Base-by-base conservation (phyloP, 2,888 invertebrate species). In the Hirtodrosophila alboralis region DNA sequence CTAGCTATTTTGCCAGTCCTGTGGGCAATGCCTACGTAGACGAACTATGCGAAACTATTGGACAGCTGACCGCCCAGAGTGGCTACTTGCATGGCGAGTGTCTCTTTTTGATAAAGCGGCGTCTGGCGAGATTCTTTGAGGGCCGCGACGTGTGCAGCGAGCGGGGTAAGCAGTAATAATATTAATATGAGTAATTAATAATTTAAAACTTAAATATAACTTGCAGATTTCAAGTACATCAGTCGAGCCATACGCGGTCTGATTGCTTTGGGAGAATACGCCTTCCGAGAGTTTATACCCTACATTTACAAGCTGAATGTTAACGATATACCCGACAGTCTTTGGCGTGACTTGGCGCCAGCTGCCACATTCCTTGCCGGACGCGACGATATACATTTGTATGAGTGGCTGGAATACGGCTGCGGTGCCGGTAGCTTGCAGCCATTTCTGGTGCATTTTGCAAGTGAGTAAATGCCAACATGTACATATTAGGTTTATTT, bases 81-180 rank as follows among this genome's bases (percentile, higher is more conserved):
- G 90, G 90, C 4, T 90, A 87, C 37, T 84, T 90, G 47, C 89
- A 90, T 40, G 78, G 74, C 0, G 90, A 90, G 59, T 90, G 89
- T 30, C 75, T 89, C 12, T 88, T 86, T 63, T 57, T 87, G 10
- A 87, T 90, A 1, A 70, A 78, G 28, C 73, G 86, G 8, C 77
- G 90, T 6, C 33, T 90, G 49, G 69, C 81, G 9, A 76, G 85
- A 13, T 90, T 90, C 54, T 90, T 90, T 30, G 80, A 87, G 3
- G 72, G 83, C 0, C 79, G 89, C 1, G 58, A 66, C 2, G 79
- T 86, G 2, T 76, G 75, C 45, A 77, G 71, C 2, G 83, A 88
- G 23, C 60, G 77, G 31, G 90, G 90, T 89, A 48, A 16, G 61
- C 14, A 3, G 1, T 7, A 18, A 1, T 1, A 23, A 38, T 5